A percentile compares a stretch with the other conserved stretches of the same genome.
Evolutionary conservation across 2,797 vertebrate genomes (phyloP).

Genomic region (Danionella dracula): DNA sequence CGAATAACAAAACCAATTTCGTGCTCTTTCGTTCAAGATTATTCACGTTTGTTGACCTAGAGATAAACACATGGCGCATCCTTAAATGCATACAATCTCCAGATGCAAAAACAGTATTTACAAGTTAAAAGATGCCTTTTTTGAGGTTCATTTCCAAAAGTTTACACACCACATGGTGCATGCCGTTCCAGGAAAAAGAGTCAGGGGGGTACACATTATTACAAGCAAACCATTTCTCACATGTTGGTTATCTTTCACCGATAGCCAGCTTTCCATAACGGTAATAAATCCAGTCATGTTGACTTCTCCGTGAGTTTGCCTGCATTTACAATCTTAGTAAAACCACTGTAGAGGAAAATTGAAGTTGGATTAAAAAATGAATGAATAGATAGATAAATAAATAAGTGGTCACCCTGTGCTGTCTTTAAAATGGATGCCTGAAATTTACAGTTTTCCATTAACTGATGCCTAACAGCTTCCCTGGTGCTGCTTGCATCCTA

Average conservation of each 20-base stretch:
- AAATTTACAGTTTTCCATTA: slow-evolving; percentile 75
- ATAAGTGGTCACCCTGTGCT: slow-evolving; percentile 67
- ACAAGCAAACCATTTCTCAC: slow-evolving; percentile 57
- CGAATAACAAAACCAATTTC: slow-evolving; percentile 25
- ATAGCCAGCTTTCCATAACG: slow-evolving; percentile 67
- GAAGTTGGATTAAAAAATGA: slow-evolving; percentile 72
- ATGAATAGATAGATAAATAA: slow-evolving; percentile 74
- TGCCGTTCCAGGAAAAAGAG: slow-evolving; percentile 43
- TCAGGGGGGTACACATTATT: slow-evolving; percentile 52
- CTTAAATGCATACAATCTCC: slow-evolving; percentile 27
- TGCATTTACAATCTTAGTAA: slow-evolving; percentile 75
- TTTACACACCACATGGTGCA: slow-evolving; percentile 47
- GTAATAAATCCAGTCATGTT: slow-evolving; percentile 69
- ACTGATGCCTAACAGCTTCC: slow-evolving; percentile 67
- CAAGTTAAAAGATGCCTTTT: slow-evolving; percentile 37
- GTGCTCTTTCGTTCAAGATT: too few species aligned
- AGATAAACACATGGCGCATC: slow-evolving; percentile 30
- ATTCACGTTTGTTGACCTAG: slow-evolving; percentile 31
- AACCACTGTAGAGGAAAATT: slow-evolving; percentile 78
- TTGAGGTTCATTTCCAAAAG: slow-evolving; percentile 55
- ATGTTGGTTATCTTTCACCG: slow-evolving; percentile 68
- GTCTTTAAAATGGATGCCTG: slow-evolving; percentile 70
- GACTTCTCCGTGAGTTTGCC: slow-evolving; percentile 63
- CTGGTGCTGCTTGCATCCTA: slow-evolving; percentile 48
- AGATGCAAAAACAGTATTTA: slow-evolving; percentile 44